These are phyloP conservation scores for Scaptomyza flava DNA, from an alignment of 2,888 invertebrate species.

Conservation along the genomic window DNA sequence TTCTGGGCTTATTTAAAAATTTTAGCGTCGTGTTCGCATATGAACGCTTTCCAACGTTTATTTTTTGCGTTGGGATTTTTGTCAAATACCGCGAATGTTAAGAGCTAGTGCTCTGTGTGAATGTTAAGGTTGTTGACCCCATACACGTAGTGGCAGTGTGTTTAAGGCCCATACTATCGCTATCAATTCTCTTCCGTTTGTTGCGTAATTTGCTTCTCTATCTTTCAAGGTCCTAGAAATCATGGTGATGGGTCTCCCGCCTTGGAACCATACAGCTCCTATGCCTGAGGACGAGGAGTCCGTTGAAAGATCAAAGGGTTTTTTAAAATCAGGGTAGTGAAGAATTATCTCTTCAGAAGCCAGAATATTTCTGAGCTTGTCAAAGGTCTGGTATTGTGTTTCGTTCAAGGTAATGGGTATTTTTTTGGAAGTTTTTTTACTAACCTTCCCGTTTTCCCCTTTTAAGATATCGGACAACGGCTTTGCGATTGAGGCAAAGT, in stretches of 20 bases:
- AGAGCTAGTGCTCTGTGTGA: neutral
- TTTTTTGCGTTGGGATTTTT: neutral
- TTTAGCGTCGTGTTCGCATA: no score
- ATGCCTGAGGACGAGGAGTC: neutral
- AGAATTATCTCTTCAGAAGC: no score
- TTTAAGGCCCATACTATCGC: neutral
- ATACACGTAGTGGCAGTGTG: neutral
- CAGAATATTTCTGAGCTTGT: no score
- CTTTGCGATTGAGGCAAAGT: neutral
- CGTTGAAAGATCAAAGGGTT: neutral
- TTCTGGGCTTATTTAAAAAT: neutral
- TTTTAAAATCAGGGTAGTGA: no score
- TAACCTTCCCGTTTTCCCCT: neutral
- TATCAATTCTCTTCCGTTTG: neutral
- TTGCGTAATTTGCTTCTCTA: neutral
- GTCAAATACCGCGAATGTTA: neutral
- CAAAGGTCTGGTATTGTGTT: no score
- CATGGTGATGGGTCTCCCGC: neutral
- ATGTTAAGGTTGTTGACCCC: neutral
- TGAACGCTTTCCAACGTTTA: neutral
- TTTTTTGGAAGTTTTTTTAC: no score
- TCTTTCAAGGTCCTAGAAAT: neutral
- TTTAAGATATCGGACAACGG: neutral
- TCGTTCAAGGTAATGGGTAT: no score
- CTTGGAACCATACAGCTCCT: neutral